Conservation (phyloP, 2,113 vertebrate genomes). For the human region GRCh38 chr18:56767001-56767500, state of each 20-base stretch:
- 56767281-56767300: neutral
- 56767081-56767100: neutral
- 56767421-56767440: neutral
- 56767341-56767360: neutral
- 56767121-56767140: no score
- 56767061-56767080: neutral
- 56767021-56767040: neutral
- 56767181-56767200: neutral
- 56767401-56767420: neutral
- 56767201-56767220: neutral
- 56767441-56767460: neutral
- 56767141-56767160: neutral
- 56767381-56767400: neutral
- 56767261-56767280: neutral
- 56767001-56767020: neutral
- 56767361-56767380: neutral
- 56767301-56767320: neutral
- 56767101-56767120: neutral
- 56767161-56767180: neutral
- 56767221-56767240: neutral
- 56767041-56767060: neutral
- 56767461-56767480: neutral
- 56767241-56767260: neutral
- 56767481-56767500: neutral
- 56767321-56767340: neutral